Conservation (phyloP, 2,113 vertebrate genomes). For the Tragelaphus strepsiceros region DNA sequence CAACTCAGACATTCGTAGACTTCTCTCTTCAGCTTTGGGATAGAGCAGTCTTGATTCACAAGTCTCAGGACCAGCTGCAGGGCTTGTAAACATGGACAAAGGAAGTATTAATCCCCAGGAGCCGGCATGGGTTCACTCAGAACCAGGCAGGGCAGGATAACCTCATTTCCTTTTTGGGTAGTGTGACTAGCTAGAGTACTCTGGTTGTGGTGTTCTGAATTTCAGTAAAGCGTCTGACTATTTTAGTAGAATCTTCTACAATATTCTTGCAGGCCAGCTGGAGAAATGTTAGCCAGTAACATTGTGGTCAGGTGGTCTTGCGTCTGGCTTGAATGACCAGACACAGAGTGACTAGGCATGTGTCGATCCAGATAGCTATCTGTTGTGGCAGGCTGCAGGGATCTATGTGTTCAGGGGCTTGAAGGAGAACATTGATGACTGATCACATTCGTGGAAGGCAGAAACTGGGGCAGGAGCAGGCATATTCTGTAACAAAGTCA, state of each 20-base stretch:
- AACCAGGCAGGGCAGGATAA: not conserved
- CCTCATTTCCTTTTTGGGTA: not conserved
- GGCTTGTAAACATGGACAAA: not conserved
- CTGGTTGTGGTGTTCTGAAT: not conserved
- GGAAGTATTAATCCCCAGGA: not conserved
- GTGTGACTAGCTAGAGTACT: not conserved
- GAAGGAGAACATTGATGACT: not conserved
- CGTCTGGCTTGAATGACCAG: not conserved
- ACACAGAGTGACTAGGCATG: not conserved
- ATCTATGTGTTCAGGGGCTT: not conserved
- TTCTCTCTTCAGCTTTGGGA: not conserved
- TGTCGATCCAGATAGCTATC: not conserved
- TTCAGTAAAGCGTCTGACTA: not conserved
- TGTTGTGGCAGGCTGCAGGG: not conserved
- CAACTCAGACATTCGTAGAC: not conserved
- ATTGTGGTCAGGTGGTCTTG: not conserved
- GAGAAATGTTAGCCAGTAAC: not conserved
- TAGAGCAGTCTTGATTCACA: not conserved
- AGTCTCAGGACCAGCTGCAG: not conserved
- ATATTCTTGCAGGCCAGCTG: not conserved
- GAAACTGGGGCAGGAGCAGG: not conserved
- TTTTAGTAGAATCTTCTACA: not conserved
- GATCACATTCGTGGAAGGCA: not conserved
- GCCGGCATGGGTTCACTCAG: not conserved
- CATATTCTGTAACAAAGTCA: slow-evolving; percentile 25